Conservation (phyloP, 2,888 invertebrate species). For the Bembecia ichneumoniformis region DNA sequence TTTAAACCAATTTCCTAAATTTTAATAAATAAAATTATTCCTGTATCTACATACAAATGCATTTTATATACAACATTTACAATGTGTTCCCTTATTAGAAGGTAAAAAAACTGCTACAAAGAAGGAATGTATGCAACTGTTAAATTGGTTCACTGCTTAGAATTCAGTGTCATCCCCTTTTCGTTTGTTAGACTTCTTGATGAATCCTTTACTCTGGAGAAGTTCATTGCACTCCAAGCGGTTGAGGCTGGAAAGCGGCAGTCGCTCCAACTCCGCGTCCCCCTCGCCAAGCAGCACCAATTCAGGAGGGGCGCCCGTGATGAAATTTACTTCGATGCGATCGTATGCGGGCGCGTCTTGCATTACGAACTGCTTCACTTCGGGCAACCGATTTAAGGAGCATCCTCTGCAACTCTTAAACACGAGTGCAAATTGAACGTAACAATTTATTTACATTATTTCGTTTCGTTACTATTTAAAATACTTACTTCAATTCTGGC, state of each 20-base stretch:
- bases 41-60: too few relatives aligned
- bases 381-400: constrained; percentile 75
- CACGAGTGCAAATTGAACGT: neutral
- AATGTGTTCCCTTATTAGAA: too few relatives aligned
- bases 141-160: constrained; percentile 21
- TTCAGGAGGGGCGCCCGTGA: constrained; percentile 77
- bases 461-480: constrained; percentile 5
- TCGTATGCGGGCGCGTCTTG: constrained; percentile 77
- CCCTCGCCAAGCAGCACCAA: constrained; percentile 70
- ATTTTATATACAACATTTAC: too few relatives aligned
- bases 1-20: constrained; percentile 1
- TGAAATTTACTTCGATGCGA: constrained; percentile 75
- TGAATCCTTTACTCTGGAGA: constrained; percentile 73
- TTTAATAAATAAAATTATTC: neutral
- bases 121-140: constrained; percentile 6
- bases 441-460: neutral
- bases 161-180: constrained; percentile 43
- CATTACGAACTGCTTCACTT: constrained; percentile 77
- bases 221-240: constrained; percentile 79
- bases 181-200: constrained; percentile 37
- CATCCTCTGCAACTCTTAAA: constrained; percentile 80
- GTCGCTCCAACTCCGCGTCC: constrained; percentile 75
- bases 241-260: constrained; percentile 68
- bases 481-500: constrained; percentile 58
- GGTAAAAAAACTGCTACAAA: too few relatives aligned